phyloP scores from a whole-genome alignment of 2,797 vertebrate genomes.

The Mus minutoides region DNA sequence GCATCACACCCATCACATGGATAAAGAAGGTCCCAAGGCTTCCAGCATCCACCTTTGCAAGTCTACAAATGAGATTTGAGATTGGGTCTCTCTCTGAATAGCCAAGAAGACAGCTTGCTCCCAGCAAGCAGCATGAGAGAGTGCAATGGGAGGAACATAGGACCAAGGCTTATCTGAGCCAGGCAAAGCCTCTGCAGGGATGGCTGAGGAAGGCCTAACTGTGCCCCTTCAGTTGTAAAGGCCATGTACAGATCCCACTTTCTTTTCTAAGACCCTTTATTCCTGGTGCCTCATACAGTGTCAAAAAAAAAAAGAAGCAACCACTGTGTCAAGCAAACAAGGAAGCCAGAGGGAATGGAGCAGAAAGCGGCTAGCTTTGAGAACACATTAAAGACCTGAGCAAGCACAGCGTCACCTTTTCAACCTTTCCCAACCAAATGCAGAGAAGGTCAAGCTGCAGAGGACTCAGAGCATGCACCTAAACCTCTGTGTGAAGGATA shows the following conservation, averaged over 20 bases:
- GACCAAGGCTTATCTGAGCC: background rate
- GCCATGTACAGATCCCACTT: constrained; percentile 31
- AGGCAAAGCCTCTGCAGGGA: background rate
- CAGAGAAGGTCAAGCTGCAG: background rate
- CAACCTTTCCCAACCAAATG: background rate
- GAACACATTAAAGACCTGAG: background rate
- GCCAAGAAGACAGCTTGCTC: background rate
- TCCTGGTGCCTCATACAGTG: constrained; percentile 33
- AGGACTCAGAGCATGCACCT: background rate
- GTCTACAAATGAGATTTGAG: background rate
- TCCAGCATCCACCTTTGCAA: background rate
- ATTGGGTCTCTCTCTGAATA: background rate
- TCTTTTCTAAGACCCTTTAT: constrained; percentile 61
- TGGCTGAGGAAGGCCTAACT: background rate
- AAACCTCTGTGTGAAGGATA: background rate
- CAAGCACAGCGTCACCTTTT: background rate
- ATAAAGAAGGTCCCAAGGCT: background rate
- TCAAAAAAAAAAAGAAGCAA: constrained; percentile 64
- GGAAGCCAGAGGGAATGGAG: constrained; percentile 39
- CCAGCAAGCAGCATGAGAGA: background rate
- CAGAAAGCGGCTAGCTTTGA: background rate
- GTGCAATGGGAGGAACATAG: background rate
- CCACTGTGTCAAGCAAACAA: constrained; percentile 38
- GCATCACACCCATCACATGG: background rate
- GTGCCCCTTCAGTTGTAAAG: constrained; percentile 53